Evolutionary conservation across 2,797 vertebrate species (phyloP), one percentile per base, ranked within the genome.

Genomic region (Selene dorsalis): DNA sequence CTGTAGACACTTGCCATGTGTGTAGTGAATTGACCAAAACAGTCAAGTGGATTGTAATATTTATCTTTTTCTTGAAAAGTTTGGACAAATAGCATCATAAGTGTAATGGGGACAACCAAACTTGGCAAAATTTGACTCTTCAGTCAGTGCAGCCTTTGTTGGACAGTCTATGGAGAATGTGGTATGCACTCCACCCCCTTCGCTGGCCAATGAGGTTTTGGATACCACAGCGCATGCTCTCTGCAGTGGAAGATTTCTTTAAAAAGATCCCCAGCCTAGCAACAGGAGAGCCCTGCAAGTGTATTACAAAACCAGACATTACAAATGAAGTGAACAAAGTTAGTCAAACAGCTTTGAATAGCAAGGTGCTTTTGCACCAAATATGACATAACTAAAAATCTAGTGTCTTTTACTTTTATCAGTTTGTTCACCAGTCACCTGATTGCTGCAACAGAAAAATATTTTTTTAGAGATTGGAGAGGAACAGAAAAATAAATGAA

Each of bases 221-320:
- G 24, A 63, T 35, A 1, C 9, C 0, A 73, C 69, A 5, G 88
- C 90, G 86, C 93, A 87, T 91, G 86, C 88, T 71, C 89, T 13
- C 0, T 72, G 28, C 65, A 52, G 73, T 26, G 91, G 92, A 89
- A 94, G 89, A 89, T 88, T 92, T 93, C 91, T 88, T 77, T 87
- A 86, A 92, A 93, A 91, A 94, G 88, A 90, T 78, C 80, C 53
- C 48, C 38, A 76, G 85, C 92, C 83, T 90, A 91, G 92, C 92
- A 94, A 94, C 93, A 93, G 66, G 70, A 77, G 22, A 3, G 35
- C 28, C 66, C 30, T 53, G 73, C 18, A 62, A 73, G 28, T 32
- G 39, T n/a, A 69, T 53, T 47, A 58, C 39, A 69, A 75, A 77
- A 35, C 24, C 45, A 53, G 56, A 30, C 17, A 0, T 5, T 35